These are phyloP conservation scores for Phyllopteryx taeniolatus DNA, from an alignment of 2,113 vertebrate genomes.

Conservation along the genomic window DNA sequence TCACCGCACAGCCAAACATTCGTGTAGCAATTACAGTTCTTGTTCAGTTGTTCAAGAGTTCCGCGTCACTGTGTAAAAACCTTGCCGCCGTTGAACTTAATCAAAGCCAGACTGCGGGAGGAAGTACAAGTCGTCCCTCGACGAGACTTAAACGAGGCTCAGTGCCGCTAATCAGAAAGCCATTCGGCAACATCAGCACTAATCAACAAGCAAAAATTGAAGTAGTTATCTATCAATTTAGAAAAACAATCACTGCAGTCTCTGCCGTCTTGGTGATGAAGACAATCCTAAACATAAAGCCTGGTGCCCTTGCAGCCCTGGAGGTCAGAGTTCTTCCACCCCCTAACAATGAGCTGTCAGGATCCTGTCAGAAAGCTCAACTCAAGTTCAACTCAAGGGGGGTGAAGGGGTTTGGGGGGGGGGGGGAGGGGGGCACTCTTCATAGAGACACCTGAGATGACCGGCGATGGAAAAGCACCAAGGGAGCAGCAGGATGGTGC, in stretches of 20 bases:
- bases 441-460: slow-evolving; percentile 55
- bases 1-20: not conserved
- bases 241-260: slow-evolving; percentile 19
- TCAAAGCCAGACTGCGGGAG: slow-evolving; percentile 62
- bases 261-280: slow-evolving; percentile 8
- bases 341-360: slow-evolving; percentile 40
- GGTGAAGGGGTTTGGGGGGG: slow-evolving; percentile 18
- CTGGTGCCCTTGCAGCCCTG: slow-evolving; percentile 27
- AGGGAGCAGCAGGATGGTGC: slow-evolving; percentile 21
- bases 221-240: slow-evolving; percentile 15
- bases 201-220: slow-evolving; percentile 25
- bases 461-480: slow-evolving; percentile 25
- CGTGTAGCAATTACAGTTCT: not conserved
- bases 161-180: slow-evolving; percentile 52
- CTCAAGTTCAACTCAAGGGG: slow-evolving; percentile 32
- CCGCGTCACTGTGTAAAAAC: slow-evolving; percentile 18
- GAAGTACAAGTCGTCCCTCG: slow-evolving; percentile 43
- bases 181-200: slow-evolving; percentile 38
- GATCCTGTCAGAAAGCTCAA: slow-evolving; percentile 49
- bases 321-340: slow-evolving; percentile 32
- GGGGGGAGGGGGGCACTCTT: slow-evolving; percentile 48
- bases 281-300: slow-evolving; percentile 5
- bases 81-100: slow-evolving; percentile 45
- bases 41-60: slow-evolving; percentile 1
- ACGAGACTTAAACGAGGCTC: slow-evolving; percentile 53